Percentiles rank a stretch among this genome's conserved stretches.
These are phyloP conservation scores for Hymenochirus boettgeri DNA, from an alignment of 2,113 vertebrate genomes.

Conservation along the genomic window DNA sequence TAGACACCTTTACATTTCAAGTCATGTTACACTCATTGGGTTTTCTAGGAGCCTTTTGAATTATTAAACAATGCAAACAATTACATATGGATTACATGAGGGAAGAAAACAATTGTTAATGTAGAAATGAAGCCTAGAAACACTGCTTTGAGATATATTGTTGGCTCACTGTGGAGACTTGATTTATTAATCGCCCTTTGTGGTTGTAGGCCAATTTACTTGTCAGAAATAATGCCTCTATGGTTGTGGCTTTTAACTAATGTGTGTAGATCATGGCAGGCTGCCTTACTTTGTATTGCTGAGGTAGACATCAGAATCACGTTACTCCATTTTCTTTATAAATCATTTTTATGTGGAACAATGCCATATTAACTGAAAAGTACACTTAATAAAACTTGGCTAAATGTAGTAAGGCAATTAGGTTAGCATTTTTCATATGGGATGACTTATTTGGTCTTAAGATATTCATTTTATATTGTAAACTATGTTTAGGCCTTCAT, in stretches of 20 bases:
- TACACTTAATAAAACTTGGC: slow-evolving; percentile 38
- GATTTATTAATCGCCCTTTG: slow-evolving; percentile 42
- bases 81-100: slow-evolving; percentile 24
- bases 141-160: slow-evolving; percentile 34
- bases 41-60: slow-evolving; percentile 5
- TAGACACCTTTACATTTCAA: slow-evolving; percentile 9
- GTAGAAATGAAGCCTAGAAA: slow-evolving; percentile 26
- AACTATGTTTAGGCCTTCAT: too few relatives aligned
- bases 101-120: slow-evolving; percentile 31
- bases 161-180: slow-evolving; percentile 26
- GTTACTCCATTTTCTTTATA: slow-evolving; percentile 42
- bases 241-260: slow-evolving; percentile 40
- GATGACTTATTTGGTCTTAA: neutral
- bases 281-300: slow-evolving; percentile 40
- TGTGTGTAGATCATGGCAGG: slow-evolving; percentile 39
- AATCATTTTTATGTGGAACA: slow-evolving; percentile 43
- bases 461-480: too few relatives aligned
- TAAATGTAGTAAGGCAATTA: slow-evolving; percentile 40
- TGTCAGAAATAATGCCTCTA: slow-evolving; percentile 42
- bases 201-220: slow-evolving; percentile 43
- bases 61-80: slow-evolving; percentile 23
- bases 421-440: slow-evolving; percentile 34
- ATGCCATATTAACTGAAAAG: slow-evolving; percentile 39
- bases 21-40: slow-evolving; percentile 10
- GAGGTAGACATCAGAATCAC: slow-evolving; percentile 38